These are phyloP conservation scores for Serilophus lunatus DNA, from an alignment of 2,113 vertebrate genomes.

Conservation along the genomic window DNA sequence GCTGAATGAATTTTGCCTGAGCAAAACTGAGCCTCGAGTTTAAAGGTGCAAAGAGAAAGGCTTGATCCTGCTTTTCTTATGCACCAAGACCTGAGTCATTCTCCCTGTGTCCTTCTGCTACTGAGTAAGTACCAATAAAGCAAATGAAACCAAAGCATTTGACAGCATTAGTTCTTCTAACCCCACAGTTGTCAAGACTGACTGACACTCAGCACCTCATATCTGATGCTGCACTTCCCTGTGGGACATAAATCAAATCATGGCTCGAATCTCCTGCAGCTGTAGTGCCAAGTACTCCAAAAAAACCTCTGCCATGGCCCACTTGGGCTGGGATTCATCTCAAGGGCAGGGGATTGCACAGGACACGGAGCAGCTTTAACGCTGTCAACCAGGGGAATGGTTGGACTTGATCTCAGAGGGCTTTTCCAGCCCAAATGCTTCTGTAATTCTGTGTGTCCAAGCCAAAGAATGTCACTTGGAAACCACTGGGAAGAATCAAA, in stretches of 20 bases:
- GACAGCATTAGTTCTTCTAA: background rate
- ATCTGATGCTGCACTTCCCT: background rate
- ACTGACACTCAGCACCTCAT: background rate
- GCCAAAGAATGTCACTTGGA: background rate
- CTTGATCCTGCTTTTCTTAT: background rate
- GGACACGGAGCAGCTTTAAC: background rate
- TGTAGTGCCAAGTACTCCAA: background rate
- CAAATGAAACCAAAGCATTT: background rate
- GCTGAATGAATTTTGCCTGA: background rate
- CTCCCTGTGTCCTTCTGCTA: background rate
- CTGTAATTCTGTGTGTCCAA: background rate
- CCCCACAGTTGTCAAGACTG: rapidly evolving
- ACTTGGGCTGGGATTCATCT: background rate
- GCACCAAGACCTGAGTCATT: background rate
- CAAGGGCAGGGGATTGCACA: background rate
- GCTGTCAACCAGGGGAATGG: background rate
- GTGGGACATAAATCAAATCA: background rate
- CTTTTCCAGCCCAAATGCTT: background rate
- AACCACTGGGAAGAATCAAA: background rate
- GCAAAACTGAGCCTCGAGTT: rapidly evolving
- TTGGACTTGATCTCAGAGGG: background rate
- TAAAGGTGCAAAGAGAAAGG: background rate
- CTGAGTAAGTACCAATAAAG: background rate
- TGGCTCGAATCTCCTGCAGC: background rate
- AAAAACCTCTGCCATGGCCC: background rate